phyloP scores from a whole-genome alignment of 2,113 vertebrate genomes.

The Calyptomena viridis region DNA sequence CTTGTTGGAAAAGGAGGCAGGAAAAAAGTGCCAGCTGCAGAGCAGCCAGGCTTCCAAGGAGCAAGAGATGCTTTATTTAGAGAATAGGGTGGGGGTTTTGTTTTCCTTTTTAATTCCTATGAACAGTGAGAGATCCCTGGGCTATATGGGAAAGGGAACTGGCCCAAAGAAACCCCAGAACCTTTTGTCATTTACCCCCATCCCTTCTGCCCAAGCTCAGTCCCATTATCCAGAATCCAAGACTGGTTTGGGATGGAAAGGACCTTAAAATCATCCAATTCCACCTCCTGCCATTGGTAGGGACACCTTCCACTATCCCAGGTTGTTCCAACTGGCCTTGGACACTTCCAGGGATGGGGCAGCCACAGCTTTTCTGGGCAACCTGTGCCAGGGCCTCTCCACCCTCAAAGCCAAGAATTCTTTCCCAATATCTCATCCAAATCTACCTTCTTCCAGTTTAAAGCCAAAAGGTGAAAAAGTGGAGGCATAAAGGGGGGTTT shows the following conservation, averaged over 20 bases:
- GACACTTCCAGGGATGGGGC: background rate
- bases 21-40: background rate
- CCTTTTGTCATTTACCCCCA: background rate
- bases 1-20: background rate
- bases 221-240: background rate
- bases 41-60: background rate
- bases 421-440: background rate
- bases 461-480: background rate
- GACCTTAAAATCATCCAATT: background rate
- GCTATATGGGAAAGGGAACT: background rate
- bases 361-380: background rate
- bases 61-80: background rate
- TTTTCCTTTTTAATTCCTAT: background rate
- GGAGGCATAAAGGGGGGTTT: background rate
- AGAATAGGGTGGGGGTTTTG: background rate
- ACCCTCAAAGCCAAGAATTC: background rate
- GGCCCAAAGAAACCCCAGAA: background rate
- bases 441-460: background rate
- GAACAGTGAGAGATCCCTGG: background rate
- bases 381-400: background rate
- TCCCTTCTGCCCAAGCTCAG: background rate
- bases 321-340: fast-evolving
- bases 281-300: background rate
- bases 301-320: background rate
- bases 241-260: background rate